These are phyloP conservation scores for Sparidentex hasta DNA, from an alignment of 2,797 vertebrate genomes.

Conservation along the genomic window DNA sequence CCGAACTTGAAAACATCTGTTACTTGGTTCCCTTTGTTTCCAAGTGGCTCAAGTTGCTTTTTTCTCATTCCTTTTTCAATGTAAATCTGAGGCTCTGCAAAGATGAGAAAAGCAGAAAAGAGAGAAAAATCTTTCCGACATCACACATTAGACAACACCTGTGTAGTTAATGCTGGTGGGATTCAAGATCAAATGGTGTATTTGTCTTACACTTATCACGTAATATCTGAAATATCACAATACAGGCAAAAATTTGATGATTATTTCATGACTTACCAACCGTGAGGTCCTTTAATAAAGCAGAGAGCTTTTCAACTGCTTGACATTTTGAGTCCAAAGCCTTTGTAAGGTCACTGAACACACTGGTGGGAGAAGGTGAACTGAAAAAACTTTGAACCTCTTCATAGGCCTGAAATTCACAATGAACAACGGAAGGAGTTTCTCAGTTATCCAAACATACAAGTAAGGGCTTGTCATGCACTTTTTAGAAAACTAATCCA, in stretches of 20 bases:
- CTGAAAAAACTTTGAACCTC: constrained; percentile 69
- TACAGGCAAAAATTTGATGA: not conserved
- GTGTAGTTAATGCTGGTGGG: not conserved
- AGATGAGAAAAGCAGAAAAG: constrained; percentile 3
- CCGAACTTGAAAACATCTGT: constrained; percentile 69
- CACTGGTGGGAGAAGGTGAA: constrained; percentile 35
- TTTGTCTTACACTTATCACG: not conserved
- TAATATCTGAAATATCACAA: not conserved
- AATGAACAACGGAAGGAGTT: not conserved
- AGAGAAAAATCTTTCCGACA: constrained; percentile 3
- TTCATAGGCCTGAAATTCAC: constrained; percentile 66
- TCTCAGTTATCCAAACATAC: not conserved
- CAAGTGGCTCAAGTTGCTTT: constrained; percentile 19
- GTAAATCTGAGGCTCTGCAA: constrained; percentile 54
- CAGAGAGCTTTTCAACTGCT: constrained; percentile 57
- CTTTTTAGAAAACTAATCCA: not conserved
- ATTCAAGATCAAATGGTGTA: too few species aligned
- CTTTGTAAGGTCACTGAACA: constrained; percentile 50
- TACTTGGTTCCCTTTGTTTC: constrained; percentile 30
- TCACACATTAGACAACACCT: not conserved
- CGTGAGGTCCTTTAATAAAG: constrained; percentile 54
- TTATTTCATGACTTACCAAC: constrained; percentile 57
- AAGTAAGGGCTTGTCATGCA: not conserved
- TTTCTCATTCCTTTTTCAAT: constrained; percentile 30
- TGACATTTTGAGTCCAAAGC: constrained; percentile 70